Evolutionary conservation across 2,888 invertebrate species (phyloP).

Genomic region (Agapostemon virescens): DNA sequence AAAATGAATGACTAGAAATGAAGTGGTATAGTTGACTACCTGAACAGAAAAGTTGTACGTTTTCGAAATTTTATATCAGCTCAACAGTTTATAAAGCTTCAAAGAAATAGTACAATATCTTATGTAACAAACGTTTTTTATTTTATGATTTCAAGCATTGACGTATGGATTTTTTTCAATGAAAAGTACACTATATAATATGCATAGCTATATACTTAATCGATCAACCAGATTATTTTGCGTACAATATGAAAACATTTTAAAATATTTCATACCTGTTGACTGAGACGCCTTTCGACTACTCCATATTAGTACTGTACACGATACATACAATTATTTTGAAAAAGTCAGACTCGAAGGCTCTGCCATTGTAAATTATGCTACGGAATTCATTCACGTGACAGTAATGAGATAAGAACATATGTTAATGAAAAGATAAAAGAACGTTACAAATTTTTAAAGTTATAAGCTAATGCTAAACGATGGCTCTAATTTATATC

Average conservation of each 20-base stretch:
- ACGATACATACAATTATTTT: neutral
- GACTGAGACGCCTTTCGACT: neutral
- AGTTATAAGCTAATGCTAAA: neutral
- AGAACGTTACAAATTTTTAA: neutral
- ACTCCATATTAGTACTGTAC: neutral
- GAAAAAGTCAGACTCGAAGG: neutral
- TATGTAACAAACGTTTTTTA: neutral
- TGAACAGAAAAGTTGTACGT: neutral
- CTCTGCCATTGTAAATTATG: neutral
- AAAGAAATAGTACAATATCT: too few relatives aligned
- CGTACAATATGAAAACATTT: neutral
- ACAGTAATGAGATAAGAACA: neutral
- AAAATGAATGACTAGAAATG: too few relatives aligned
- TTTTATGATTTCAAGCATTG: neutral
- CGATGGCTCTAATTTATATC: neutral
- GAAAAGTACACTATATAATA: neutral
- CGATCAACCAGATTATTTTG: neutral
- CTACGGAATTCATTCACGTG: neutral
- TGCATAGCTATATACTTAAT: neutral
- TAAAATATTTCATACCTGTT: neutral
- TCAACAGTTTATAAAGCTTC: too few relatives aligned
- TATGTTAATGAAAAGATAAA: conserved; percentile 33
- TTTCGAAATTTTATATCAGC: neutral
- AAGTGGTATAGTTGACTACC: too few relatives aligned
- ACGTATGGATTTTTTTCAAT: neutral